Base-by-base conservation (phyloP, 2,888 invertebrate species). In the Dryadula phaetusa region DNA sequence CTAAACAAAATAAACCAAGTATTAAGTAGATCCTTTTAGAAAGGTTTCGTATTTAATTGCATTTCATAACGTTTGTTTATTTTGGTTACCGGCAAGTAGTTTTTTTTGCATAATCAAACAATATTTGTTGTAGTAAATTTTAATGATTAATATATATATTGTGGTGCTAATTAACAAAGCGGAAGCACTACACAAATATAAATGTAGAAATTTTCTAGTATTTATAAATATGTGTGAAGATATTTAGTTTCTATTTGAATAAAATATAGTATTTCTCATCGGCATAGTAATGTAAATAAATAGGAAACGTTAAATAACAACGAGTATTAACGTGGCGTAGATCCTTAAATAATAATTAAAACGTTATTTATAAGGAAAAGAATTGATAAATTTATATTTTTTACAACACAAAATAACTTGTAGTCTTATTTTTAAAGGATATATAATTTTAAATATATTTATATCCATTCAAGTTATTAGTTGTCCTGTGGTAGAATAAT, bases 81-180 rank as follows among this genome's bases (percentile, higher is more conserved):
- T 25, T 56, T 40, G 10, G 16, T 5, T 32, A 16, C 22, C 22
- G 2, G 14, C 8, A 47, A 37, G 37, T 64, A 61, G 54, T 47
- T 70, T 64, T 70, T 64, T 66, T 70, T 70, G 56, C 60, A 66
- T 66, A 64, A 61, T 37, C 63, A 64, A 69, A 66, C 53, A 66
- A 53, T 56, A 44, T n/a, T 20, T 52, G 44, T 22, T 4, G 37
- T 54, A 32, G 22, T n/a, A 53, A 56, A 40, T 61, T 68, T 68
- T 61, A 46, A 49, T 52, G 44, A 58, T 46, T 49, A 42, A 34
- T 25, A 32, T 34, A 28, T 10, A 47, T 47, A 34, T 32, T 37
- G 44, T 25, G 52, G 66, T 72, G 69, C 49, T 68, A 72, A 72
- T 67, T 66, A 64, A 67, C 72, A 69, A 64, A 61, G 58, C 69